Evolutionary conservation across 2,888 invertebrate species (phyloP).

Genomic region (Portevinia maculata): DNA sequence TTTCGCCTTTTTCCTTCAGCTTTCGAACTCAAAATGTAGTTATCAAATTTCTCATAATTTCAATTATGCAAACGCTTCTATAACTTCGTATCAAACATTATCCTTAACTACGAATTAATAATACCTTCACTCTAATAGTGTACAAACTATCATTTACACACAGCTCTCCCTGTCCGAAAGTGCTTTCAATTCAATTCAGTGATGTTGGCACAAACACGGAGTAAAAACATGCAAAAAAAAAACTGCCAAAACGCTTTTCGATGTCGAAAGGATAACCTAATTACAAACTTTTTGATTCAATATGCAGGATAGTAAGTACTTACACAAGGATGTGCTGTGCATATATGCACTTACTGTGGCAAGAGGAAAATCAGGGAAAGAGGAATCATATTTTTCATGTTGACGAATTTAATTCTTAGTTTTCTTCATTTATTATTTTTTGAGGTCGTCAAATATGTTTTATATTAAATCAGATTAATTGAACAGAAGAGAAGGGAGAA

Average conservation of each 20-base stretch:
- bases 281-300: slow-evolving; percentile 74
- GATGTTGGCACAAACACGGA: slow-evolving; percentile 39
- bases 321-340: slow-evolving; percentile 53
- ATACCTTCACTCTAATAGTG: slow-evolving; percentile 39
- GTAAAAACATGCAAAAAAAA: slow-evolving; percentile 15
- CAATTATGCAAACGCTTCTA: slow-evolving; percentile 60
- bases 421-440: slow-evolving; percentile 13
- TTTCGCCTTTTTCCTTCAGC: background rate
- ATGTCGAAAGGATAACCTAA: slow-evolving; percentile 74
- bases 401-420: slow-evolving; percentile 26
- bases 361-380: slow-evolving; percentile 38
- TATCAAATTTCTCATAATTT: slow-evolving; percentile 45
- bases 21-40: background rate
- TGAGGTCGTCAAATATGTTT: slow-evolving; percentile 49
- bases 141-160: slow-evolving; percentile 53
- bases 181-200: background rate
- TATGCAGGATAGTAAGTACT: slow-evolving; percentile 70
- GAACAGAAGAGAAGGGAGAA: slow-evolving; percentile 10
- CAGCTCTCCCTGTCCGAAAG: slow-evolving; percentile 6
- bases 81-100: slow-evolving; percentile 47
- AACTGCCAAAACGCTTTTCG: slow-evolving; percentile 69
- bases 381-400: slow-evolving; percentile 31
- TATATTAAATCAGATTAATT: slow-evolving; percentile 60
- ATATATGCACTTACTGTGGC: slow-evolving; percentile 23
- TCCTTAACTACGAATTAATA: slow-evolving; percentile 53